A percentile compares a stretch with the other conserved stretches of the same genome.
Conservation (phyloP, 1,140 invertebrate species). For the Anadara kagoshimensis region DNA sequence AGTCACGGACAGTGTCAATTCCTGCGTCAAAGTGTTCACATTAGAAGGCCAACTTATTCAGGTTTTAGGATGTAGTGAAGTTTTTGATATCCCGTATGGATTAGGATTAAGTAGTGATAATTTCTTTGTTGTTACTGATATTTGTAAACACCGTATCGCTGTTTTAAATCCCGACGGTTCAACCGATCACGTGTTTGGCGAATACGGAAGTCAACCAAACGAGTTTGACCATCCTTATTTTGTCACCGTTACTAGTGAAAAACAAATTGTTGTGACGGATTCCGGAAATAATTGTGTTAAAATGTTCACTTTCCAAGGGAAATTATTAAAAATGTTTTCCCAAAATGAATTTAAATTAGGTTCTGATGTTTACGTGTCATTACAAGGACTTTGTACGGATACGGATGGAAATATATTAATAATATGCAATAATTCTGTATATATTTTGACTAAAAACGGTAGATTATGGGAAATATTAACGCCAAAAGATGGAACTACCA, state of each 20-base stretch:
- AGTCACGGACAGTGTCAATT: slow-evolving; percentile 69
- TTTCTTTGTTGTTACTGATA: slow-evolving; percentile 62
- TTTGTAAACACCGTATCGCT: slow-evolving; percentile 64
- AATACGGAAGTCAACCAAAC: slow-evolving; percentile 57
- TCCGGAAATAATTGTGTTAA: slow-evolving; percentile 68
- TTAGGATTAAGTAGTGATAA: slow-evolving; percentile 57
- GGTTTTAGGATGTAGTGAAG: slow-evolving; percentile 34
- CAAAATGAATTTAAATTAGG: slow-evolving; percentile 57
- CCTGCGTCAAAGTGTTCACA: slow-evolving; percentile 65
- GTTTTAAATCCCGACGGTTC: slow-evolving; percentile 56
- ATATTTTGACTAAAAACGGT: slow-evolving; percentile 66
- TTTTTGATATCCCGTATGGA: slow-evolving; percentile 66
- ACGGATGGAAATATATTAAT: slow-evolving; percentile 65
- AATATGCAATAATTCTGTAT: slow-evolving; percentile 64
- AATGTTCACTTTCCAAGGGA: slow-evolving; percentile 68
- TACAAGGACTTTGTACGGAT: slow-evolving; percentile 66
- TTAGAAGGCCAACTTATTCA: slow-evolving; percentile 46
- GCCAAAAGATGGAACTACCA: slow-evolving; percentile 60
- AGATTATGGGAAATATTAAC: slow-evolving; percentile 68
- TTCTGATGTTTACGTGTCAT: slow-evolving; percentile 55
- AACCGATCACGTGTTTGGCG: slow-evolving; percentile 57
- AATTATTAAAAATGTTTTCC: slow-evolving; percentile 57
- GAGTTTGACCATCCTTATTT: slow-evolving; percentile 70
- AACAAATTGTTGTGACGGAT: slow-evolving; percentile 69
- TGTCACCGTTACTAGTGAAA: slow-evolving; percentile 63